Base-by-base conservation (phyloP, 2,888 invertebrate species). In the Ectemnius lituratus region DNA sequence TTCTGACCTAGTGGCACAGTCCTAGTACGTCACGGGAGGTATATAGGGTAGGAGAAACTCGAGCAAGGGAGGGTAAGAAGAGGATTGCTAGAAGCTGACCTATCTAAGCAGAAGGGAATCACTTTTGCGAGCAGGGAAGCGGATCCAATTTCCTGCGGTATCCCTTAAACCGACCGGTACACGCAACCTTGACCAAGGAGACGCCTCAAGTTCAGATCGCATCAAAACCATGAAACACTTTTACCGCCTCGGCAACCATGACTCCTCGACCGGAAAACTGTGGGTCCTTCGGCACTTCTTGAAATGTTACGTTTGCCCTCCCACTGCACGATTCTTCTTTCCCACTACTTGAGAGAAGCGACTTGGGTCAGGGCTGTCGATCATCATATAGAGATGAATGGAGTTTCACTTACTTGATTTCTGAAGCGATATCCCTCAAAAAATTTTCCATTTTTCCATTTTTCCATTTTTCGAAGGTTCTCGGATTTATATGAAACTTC, bases 1-100 rank as follows among this genome's bases (percentile, higher is more conserved):
- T 84, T 88, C 84, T 87, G 88, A 89, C 89, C 89, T 87, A 88
- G 83, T 90, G 87, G 87, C 89, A 88, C 89, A 84, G 86, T 87
- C 88, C 88, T 75, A 85, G 88, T 88, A 89, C 88, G 89, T 88
- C 87, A 87, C 85, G 82, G 88, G 87, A 86, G 56, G 37, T 37
- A 37, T 37, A 37, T 37, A 37, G n/a, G 52, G 52, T 52, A 52
- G 52, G 52, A 16, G 16, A 16, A 63, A 69, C 65, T 62, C 52
- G 68, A 71, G 69, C 65, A 77, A 73, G 71, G 71, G 70, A 62
- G 77, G 57, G 63, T 60, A 70, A 71, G 66, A 59, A 62, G 45
- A 16, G 61, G 69, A 49, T 28, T 59, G 66, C 49, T 63, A 58
- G 45, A 28, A 52, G 63, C 70, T 79, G 70, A 72, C 75, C 76